Evolutionary conservation across 2,113 vertebrate genomes (phyloP).

Genomic region (Megatriorchis doriae): DNA sequence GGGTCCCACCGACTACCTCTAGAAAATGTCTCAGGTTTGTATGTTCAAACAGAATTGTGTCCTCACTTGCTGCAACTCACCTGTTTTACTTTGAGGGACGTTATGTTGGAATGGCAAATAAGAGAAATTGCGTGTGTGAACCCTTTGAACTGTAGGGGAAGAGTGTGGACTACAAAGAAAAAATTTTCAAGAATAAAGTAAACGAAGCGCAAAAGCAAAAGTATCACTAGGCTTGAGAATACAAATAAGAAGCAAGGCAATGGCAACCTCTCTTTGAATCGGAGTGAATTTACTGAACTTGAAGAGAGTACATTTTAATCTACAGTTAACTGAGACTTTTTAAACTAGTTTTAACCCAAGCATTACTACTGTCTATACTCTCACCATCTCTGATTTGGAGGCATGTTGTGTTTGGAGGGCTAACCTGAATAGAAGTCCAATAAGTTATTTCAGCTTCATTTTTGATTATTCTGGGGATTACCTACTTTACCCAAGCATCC

Average conservation of each 20-base stretch:
- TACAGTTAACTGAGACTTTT: neutral
- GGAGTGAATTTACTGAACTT: neutral
- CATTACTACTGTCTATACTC: neutral
- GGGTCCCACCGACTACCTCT: neutral
- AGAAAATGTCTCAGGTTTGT: neutral
- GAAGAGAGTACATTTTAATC: neutral
- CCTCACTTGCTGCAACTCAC: neutral
- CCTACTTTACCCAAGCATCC: neutral
- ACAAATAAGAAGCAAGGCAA: neutral
- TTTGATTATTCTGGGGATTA: neutral
- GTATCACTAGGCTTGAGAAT: neutral
- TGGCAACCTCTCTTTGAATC: neutral
- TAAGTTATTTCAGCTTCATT: neutral
- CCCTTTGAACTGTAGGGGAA: neutral
- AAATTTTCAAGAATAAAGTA: neutral
- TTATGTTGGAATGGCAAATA: neutral
- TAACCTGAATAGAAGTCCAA: neutral
- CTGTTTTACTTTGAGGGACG: neutral
- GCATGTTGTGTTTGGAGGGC: neutral
- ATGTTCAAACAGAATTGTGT: neutral
- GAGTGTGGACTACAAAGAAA: neutral
- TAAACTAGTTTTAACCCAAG: neutral
- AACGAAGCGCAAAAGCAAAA: neutral
- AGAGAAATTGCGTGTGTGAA: neutral
- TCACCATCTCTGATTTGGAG: neutral